Percentiles rank a stretch among this genome's conserved stretches.
These are phyloP conservation scores for Drosophila pallidifrons DNA, from an alignment of 1,140 invertebrate species.

Conservation along the genomic window DNA sequence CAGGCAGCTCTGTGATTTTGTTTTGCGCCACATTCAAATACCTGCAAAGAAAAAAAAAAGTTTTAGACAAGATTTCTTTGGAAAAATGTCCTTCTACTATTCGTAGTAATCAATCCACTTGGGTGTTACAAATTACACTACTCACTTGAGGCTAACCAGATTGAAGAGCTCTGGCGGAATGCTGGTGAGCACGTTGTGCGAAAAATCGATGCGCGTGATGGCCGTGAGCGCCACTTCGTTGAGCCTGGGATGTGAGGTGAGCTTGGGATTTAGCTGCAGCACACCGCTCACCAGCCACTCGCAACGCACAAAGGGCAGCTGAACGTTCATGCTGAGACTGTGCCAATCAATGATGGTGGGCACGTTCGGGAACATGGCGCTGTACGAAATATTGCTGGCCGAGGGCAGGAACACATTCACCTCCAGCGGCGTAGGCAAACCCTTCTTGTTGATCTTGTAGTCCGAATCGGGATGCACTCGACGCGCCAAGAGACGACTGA, in stretches of 20 bases:
- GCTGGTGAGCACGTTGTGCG: slow-evolving; percentile 93
- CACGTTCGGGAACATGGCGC: slow-evolving; percentile 92
- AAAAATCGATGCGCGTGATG: slow-evolving; percentile 97
- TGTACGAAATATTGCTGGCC: slow-evolving; percentile 90
- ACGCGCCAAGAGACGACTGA: slow-evolving; percentile 71
- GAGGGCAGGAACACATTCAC: slow-evolving; percentile 87
- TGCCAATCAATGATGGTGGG: slow-evolving; percentile 98
- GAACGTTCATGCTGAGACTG: slow-evolving; percentile 88
- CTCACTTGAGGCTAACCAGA: slow-evolving; percentile 88
- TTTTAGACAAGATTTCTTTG: background rate
- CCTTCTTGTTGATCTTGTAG: slow-evolving; percentile 94
- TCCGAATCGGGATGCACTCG: slow-evolving; percentile 93
- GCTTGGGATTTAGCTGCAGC: slow-evolving; percentile 92
- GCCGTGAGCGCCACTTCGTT: slow-evolving; percentile 92
- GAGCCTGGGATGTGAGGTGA: slow-evolving; percentile 90
- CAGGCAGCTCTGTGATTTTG: slow-evolving; percentile 88
- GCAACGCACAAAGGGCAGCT: slow-evolving; percentile 89
- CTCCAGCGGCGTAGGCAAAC: slow-evolving; percentile 88
- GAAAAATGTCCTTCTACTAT: too few species aligned
- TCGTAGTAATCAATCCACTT: too few species aligned
- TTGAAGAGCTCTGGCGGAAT: slow-evolving; percentile 94
- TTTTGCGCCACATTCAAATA: slow-evolving; percentile 95
- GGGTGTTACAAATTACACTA: slow-evolving; percentile 5
- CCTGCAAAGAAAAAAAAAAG: slow-evolving; percentile 77
- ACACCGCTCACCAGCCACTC: slow-evolving; percentile 95